These are phyloP conservation scores for Pachliopta kotzebuea DNA, from an alignment of 2,888 invertebrate genomes.

Conservation along the genomic window DNA sequence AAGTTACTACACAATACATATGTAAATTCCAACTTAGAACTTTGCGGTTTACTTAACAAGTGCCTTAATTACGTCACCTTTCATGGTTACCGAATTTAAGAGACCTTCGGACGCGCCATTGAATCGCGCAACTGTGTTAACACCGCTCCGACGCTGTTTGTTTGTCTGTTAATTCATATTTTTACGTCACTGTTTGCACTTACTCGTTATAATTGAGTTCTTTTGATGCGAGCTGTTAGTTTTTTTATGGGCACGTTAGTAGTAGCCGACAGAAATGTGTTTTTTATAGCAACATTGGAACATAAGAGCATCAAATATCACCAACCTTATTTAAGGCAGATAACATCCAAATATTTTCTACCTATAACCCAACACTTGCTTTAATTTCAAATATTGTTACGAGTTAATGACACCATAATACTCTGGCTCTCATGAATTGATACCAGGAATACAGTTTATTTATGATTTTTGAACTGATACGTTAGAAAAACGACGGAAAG, in stretches of 20 bases:
- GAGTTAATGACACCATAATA: no score
- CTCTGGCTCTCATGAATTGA: no score
- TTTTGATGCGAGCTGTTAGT: slow-evolving; percentile 6
- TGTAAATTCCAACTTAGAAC: no score
- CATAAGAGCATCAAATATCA: background rate
- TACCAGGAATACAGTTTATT: no score
- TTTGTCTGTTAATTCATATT: slow-evolving; percentile 33
- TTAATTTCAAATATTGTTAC: no score
- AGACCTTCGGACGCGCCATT: slow-evolving; percentile 39
- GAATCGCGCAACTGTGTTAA: slow-evolving; percentile 50
- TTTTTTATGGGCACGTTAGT: slow-evolving; percentile 1
- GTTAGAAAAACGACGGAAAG: no score
- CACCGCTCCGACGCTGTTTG: slow-evolving; percentile 41
- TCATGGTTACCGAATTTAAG: slow-evolving; percentile 43
- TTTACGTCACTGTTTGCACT: slow-evolving; percentile 28
- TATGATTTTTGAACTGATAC: no score
- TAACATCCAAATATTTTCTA: no score
- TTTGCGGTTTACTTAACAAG: background rate
- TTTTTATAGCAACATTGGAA: background rate
- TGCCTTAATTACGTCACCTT: slow-evolving; percentile 10
- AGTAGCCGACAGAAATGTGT: background rate
- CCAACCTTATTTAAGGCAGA: no score
- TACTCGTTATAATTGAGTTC: slow-evolving; percentile 25
- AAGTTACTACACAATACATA: no score
- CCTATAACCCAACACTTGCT: no score